Evolutionary conservation across 2,797 vertebrate genomes (phyloP), one percentile per base, ranked within the genome.

Genomic region (Hapalemur alaotrensis): DNA sequence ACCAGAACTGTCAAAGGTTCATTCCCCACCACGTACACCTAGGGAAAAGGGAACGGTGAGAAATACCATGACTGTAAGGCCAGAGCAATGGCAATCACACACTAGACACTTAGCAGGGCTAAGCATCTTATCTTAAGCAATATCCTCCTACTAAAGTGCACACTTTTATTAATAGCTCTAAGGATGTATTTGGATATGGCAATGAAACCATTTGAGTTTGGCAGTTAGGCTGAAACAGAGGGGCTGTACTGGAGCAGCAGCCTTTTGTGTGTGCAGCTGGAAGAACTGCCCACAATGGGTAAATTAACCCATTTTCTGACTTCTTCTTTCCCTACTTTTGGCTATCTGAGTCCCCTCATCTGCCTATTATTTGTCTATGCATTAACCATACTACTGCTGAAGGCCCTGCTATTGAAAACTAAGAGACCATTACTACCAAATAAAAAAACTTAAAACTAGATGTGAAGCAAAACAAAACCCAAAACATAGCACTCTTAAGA

Each of bases 1-100:
- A 99, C 91, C 67, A 99, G 97, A 88, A 98, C 70, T 6, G 97
- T 87, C 5, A 98, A 98, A 22, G 99, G 99, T 76, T 99, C 99
- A 96, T 99, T 99, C n/a, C 99, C 99, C 20, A 99, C 99, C 96
- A 99, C 99, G 46, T 98, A 99, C 88, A 99, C 98, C 99, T 99
- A 96, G 7, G 0, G 93, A 57, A 95, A 97, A 96, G 96, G 81
- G 98, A 73, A 95, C 1, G 14, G 50, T 14, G 81, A 97, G 73
- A 97, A 30, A 86, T 4, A 28, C 3, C 3, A 12, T 20, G 10
- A 48, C 43, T n/a, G 7, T 43, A 57, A 88, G 79, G 83, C 63
- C 89, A 43, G 20, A 81, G 91, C 61, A 76, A 65, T 2, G 4
- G 70, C 35, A 83, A 46, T 46, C 63, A 89, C 61, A 73, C 12